A percentile compares a stretch with the other conserved stretches of the same genome.
These are phyloP conservation scores for Maniola jurtina DNA, from an alignment of 1,140 invertebrate species.

Conservation along the genomic window DNA sequence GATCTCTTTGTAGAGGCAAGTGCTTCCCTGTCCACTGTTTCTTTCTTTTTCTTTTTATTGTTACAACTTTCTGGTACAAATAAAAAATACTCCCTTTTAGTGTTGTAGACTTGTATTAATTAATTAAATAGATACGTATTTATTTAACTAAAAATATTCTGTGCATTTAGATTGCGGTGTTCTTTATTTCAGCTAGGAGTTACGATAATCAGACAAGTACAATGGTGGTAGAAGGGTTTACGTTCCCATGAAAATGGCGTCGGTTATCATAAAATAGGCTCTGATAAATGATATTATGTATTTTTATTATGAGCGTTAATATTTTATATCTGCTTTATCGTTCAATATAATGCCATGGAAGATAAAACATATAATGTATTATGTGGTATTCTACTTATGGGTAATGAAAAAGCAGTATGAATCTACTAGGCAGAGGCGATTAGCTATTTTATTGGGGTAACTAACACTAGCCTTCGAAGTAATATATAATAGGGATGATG, in stretches of 20 bases:
- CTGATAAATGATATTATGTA: conserved; percentile 11
- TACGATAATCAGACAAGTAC: neutral
- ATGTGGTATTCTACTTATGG: conserved; percentile 14
- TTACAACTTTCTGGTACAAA: too few relatives aligned
- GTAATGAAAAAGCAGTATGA: conserved; percentile 12
- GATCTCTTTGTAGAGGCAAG: too few relatives aligned
- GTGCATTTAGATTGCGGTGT: too few relatives aligned
- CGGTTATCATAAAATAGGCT: neutral
- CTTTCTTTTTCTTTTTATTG: too few relatives aligned
- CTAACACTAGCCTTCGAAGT: too few relatives aligned
- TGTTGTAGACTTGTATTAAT: too few relatives aligned
- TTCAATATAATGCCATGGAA: neutral
- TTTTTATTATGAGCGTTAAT: conserved; percentile 9
- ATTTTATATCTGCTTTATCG: conserved; percentile 1
- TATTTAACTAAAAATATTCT: too few relatives aligned
- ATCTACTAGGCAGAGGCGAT: conserved; percentile 3
- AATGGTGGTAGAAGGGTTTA: neutral
- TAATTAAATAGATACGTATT: too few relatives aligned
- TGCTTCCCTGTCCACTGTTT: too few relatives aligned
- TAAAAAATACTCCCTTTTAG: too few relatives aligned
- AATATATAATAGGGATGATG: too few relatives aligned
- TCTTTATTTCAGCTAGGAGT: too few relatives aligned
- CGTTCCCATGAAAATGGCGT: neutral
- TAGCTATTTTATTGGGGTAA: neutral
- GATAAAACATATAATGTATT: conserved; percentile 14